Base-by-base conservation (phyloP, 2,888 invertebrate genomes). In the Pristionchus japonicus region DNA sequence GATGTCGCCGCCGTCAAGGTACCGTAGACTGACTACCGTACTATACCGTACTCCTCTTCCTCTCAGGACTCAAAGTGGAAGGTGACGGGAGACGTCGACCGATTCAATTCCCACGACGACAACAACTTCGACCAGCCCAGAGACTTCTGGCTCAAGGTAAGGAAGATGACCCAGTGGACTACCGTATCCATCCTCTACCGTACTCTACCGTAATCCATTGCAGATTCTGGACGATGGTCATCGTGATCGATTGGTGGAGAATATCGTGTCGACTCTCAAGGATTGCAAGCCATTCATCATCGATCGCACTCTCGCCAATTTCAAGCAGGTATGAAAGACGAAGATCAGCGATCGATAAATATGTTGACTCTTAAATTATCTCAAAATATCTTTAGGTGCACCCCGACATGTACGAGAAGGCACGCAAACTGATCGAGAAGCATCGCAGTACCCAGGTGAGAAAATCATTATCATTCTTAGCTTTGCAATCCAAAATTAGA, bases 111-210 rank as follows among this genome's bases (percentile, higher is more conserved):
- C 3, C 96, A 97, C 94, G 93, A 93, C n/a, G 98, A 98, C 91
- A 98, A 98, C 94, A 98, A 99, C 95, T 98, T 96, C 95, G 96
- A 96, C 20, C 99, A 99, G 95, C 96, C 97, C 0, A 96, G 96
- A 34, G 94, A 95, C 0, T 97, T 98, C 95, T 99, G 97, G 96
- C 96, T 96, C 92, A 96, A 97, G 93, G 97, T 97, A 4, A 89
- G 90, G 67, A 23, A 64, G 31, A 52, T 52, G 61, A 34, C 34
- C 20, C 31, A 3, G 11, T 4, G 47, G 37, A 87, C 82, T 89
- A 11, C 52, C 20, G 34, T 57, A 74, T 84, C 31, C 47, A 23
- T 6, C 27, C 43, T 4, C 17, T n/a, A 57, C 57, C 57, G 6
- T 13, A 57, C 57, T 20, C 11, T 34, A 83, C 34, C 17, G 83